A percentile compares a stretch with the other conserved stretches of the same genome.
phyloP scores from a whole-genome alignment of 2,113 vertebrate species.

The Tor tambroides region DNA sequence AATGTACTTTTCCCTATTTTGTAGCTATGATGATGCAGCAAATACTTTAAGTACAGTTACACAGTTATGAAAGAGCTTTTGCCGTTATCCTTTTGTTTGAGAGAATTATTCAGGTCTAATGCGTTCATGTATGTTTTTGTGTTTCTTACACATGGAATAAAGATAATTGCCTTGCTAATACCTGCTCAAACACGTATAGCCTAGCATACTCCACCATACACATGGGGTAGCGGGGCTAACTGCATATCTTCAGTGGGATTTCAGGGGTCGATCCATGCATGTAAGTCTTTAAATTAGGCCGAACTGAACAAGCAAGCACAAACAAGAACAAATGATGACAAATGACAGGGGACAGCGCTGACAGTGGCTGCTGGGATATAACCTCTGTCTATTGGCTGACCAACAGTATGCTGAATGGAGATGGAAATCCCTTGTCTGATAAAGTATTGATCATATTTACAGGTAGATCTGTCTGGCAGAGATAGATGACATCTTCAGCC shows the following conservation, averaged over 20 bases:
- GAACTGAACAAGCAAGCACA: constrained; percentile 34
- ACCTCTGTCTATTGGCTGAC: constrained; percentile 48
- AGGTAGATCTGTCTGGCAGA: constrained; percentile 55
- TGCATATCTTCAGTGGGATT: constrained; percentile 44
- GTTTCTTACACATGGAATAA: neutral
- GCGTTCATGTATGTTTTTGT: neutral
- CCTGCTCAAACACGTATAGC: neutral
- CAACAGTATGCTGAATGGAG: neutral
- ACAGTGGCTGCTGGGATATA: constrained; percentile 42
- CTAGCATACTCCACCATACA: neutral
- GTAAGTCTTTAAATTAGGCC: constrained; percentile 42
- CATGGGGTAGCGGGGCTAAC: constrained; percentile 24
- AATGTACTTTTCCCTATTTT: neutral
- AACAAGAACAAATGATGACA: constrained; percentile 52
- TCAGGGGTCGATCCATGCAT: constrained; percentile 49
- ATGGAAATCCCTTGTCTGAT: constrained; percentile 53
- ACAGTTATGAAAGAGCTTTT: neutral
- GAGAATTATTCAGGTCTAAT: neutral
- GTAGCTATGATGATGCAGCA: constrained; percentile 17
- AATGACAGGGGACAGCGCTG: constrained; percentile 36
- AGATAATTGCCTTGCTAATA: constrained; percentile 10
- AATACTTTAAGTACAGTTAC: neutral
- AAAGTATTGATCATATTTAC: constrained; percentile 63
- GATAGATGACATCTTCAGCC: constrained; percentile 1
- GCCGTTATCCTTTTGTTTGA: neutral